Evolutionary conservation across 2,888 invertebrate genomes (phyloP), one percentile per base, ranked within the genome.

Genomic region (Dolomedes plantarius): DNA sequence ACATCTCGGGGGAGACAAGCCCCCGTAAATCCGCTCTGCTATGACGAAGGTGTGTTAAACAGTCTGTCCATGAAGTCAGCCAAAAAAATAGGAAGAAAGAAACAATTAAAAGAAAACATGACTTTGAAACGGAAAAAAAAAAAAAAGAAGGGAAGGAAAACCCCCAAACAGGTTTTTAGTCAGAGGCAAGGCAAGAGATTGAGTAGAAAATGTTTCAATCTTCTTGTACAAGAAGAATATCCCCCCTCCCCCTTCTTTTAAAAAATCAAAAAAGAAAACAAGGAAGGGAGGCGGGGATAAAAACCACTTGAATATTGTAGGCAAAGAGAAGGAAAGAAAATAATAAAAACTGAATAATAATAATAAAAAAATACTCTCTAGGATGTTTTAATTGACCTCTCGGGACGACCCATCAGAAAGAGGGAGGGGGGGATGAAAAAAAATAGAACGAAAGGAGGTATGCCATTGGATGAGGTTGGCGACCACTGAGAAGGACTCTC

Each of bases 321-420:
- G 67, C 32, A 36, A 36, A 67, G 31, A 36, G 36, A 67, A 36
- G 36, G 23, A 67, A n/a, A 69, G 62, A 41, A 68, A 19, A 68
- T 69, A 50, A 67, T 27, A 85, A 77, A 85, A 85, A 77, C 56
- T 71, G 50, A 65, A 72, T 65, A 56, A 32, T n/a, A n/a, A n/a
- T n/a, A n/a, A n/a, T n/a, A 76, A 75, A 77, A 85, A n/a, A 73
- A 69, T 75, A 72, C 31, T 23, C 56, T 73, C 50, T 46, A 77
- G 72, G 83, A 85, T 85, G 83, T 85, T 85, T 85, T 85, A 85
- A 85, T 85, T 85, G 83, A 85, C 83, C 83, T 77, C 77, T 39
- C 65, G 50, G 81, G 31, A 64, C 71, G 76, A 64, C 71, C 76
- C 65, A 46, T 72, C 62, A n/a, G 23, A 23, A 19, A n/a, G 75